Conservation (phyloP, 2,113 vertebrate species). For the Corythornis cristatus region DNA sequence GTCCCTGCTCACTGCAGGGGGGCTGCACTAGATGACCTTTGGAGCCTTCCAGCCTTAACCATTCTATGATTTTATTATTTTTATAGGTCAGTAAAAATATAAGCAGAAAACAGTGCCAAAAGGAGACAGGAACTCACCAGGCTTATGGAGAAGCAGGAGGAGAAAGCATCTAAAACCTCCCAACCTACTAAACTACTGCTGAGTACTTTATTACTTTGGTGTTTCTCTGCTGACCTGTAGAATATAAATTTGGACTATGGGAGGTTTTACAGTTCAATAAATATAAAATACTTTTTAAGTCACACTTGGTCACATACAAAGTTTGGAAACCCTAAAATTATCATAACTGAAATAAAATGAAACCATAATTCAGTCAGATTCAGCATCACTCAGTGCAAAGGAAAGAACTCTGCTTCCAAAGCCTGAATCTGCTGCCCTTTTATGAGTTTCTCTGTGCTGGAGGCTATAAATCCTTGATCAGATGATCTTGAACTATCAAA, state of each 20-base stretch:
- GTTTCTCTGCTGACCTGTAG: background rate
- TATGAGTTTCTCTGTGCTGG: background rate
- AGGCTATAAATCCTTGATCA: background rate
- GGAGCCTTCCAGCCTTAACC: too few relatives aligned
- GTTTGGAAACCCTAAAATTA: background rate
- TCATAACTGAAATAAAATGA: constrained; percentile 22
- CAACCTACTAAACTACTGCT: background rate
- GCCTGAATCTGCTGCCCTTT: background rate
- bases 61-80: too few relatives aligned
- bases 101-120: background rate
- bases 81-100: too few relatives aligned
- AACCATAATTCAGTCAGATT: background rate
- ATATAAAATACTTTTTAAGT: background rate
- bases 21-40: too few relatives aligned
- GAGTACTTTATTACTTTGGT: background rate
- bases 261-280: background rate
- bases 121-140: background rate
- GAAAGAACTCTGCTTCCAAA: background rate
- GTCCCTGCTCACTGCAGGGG: too few relatives aligned
- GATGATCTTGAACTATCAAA: background rate
- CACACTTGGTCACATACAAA: background rate
- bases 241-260: background rate
- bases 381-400: background rate
- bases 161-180: background rate
- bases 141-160: background rate